Evolutionary conservation across 2,797 vertebrate genomes (phyloP).

Genomic region (Syncerus caffer): DNA sequence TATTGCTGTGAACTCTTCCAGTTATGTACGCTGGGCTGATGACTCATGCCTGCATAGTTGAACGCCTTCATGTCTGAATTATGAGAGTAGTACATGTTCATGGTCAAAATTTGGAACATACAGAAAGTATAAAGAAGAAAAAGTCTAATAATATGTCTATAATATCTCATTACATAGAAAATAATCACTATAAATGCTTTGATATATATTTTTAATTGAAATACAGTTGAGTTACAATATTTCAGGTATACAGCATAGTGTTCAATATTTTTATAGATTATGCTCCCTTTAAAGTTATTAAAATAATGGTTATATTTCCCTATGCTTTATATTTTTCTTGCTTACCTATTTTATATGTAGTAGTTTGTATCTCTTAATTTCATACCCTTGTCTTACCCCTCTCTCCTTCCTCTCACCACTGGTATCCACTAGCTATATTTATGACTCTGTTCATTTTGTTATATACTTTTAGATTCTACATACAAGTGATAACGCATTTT

Average conservation of each 20-base stretch:
- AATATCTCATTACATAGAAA: neutral
- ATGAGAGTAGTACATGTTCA: neutral
- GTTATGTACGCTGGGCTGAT: rapidly evolving
- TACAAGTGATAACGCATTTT: neutral
- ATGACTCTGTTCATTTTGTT: neutral
- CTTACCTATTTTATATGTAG: neutral
- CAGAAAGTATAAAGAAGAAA: neutral
- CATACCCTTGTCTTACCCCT: neutral
- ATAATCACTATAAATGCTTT: neutral
- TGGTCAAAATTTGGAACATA: neutral
- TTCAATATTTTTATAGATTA: neutral
- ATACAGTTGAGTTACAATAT: neutral
- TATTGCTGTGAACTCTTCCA: neutral
- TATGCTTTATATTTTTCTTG: neutral
- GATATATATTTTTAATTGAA: neutral
- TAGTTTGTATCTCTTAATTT: neutral
- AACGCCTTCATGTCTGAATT: neutral
- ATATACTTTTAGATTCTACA: neutral
- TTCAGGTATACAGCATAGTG: neutral
- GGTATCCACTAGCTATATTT: neutral
- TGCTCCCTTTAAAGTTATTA: neutral
- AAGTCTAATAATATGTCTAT: neutral
- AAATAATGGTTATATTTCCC: neutral
- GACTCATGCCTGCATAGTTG: neutral
- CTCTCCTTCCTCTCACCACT: neutral